Percentiles rank a stretch among this genome's conserved stretches.
phyloP scores from a whole-genome alignment of 1,140 invertebrate species.

The Medauroidea extradentata region DNA sequence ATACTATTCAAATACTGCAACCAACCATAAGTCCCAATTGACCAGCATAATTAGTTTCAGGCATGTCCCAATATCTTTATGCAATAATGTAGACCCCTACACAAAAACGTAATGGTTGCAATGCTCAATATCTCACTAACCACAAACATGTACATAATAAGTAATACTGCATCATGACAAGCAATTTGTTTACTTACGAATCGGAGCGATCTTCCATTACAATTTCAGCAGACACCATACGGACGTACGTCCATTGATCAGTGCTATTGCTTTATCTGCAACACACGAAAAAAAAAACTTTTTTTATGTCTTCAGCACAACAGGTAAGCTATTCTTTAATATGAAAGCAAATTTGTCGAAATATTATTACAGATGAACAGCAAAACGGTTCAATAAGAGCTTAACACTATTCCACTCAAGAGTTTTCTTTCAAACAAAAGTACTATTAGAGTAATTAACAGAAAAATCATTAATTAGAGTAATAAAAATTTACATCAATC shows the following conservation, averaged over 20 bases:
- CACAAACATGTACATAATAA: neutral
- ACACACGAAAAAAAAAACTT: neutral
- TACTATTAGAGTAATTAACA: neutral
- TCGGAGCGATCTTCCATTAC: conserved; percentile 13
- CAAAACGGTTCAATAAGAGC: neutral
- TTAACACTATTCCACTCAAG: neutral
- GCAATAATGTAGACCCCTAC: too few species aligned
- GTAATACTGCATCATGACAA: too few species aligned
- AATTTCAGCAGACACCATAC: conserved; percentile 15
- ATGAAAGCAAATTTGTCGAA: neutral
- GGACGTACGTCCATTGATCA: conserved; percentile 14
- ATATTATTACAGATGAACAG: neutral
- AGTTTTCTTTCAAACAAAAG: neutral
- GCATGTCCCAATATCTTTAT: too few species aligned
- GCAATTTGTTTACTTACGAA: conserved; percentile 6
- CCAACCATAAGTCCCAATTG: too few species aligned
- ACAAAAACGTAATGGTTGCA: too few species aligned
- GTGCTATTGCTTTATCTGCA: neutral
- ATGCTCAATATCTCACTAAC: too few species aligned
- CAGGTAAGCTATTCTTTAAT: too few species aligned
- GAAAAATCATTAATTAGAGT: too few species aligned
- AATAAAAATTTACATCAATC: too few species aligned
- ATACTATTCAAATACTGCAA: too few species aligned
- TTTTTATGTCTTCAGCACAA: neutral
- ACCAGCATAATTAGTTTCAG: too few species aligned